Evolutionary conservation across 2,888 invertebrate genomes (phyloP), one percentile per base, ranked within the genome.

Genomic region (Pyrgus malvae): DNA sequence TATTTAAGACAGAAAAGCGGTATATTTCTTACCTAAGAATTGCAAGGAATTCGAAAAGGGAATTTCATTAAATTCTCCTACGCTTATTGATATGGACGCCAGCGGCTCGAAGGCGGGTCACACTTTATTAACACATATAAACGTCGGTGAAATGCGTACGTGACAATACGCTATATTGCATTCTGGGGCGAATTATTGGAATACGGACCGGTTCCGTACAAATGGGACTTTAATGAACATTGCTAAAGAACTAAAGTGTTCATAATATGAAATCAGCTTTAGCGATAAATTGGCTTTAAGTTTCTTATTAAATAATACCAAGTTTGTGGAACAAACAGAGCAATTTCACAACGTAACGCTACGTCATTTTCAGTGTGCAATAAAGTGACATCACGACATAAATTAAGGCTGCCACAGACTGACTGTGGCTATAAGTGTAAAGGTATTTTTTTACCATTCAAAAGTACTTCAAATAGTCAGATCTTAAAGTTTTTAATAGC

Each of bases 101-200:
- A 69, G 73, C 69, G 70, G 68, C 76, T 78, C 74, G 72, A 72
- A 77, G 76, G 68, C 70, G 78, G 74, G 72, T 78, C 84, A 78
- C 80, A 82, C 86, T 86, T 85, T 87, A 87, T 87, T 85, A 86
- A 85, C 84, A 85, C 86, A 85, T 80, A 84, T 83, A 83, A 83
- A 86, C 81, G 82, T 81, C 68, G 76, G 63, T 73, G 78, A 76
- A 79, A 80, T 78, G 79, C 71, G 76, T 79, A 84, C 86, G 84
- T 84, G 86, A 80, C 78, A 72, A 83, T 84, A 85, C 80, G 79
- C 78, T 72, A 73, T 79, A 82, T 80, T 77, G 76, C 76, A 57
- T 56, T 58, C 54, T 54, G 40, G 54, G 31, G 46, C 54, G 54
- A 54, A 46, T 54, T 45, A 54, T 54, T 54, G 54, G 54, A 54